A percentile compares a stretch with the other conserved stretches of the same genome.
phyloP scores from a whole-genome alignment of 2,113 vertebrate species.

The Microtus ochrogaster region DNA sequence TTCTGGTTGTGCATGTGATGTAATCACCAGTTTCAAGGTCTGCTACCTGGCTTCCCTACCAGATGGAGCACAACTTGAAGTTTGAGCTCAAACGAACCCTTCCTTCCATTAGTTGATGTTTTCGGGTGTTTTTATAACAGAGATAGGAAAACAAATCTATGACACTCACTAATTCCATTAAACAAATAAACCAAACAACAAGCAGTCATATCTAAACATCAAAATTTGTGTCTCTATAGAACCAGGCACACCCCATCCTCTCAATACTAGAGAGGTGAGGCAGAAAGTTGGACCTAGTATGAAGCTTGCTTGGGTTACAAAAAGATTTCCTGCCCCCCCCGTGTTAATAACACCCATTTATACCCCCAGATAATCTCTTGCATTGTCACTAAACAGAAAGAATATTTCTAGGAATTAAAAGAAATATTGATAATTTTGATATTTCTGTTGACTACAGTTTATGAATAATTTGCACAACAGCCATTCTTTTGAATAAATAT shows the following conservation, averaged over 20 bases:
- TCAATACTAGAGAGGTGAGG: not conserved
- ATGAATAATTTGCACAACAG: not conserved
- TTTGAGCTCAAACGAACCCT: not conserved
- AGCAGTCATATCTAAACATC: not conserved
- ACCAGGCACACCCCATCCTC: not conserved
- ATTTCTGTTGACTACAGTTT: not conserved
- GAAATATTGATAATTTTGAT: not conserved
- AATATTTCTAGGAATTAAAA: not conserved
- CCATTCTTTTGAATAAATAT: accelerated
- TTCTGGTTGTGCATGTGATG: not conserved
- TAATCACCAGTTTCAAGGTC: not conserved
- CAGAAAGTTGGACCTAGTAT: not conserved
- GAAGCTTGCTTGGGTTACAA: not conserved
- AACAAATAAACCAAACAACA: not conserved
- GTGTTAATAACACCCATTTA: not conserved
- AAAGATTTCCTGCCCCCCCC: accelerated
- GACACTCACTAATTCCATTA: not conserved
- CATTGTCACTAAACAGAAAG: not conserved
- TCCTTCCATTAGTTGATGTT: not conserved
- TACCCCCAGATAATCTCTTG: not conserved
- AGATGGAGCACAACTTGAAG: not conserved
- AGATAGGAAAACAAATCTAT: not conserved
- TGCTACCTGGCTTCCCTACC: not conserved
- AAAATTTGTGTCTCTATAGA: not conserved
- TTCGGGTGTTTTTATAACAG: not conserved